A percentile compares a stretch with the other conserved stretches of the same genome.
These are phyloP conservation scores for Zootoca vivipara DNA, from an alignment of 2,113 vertebrate species.

Conservation along the genomic window DNA sequence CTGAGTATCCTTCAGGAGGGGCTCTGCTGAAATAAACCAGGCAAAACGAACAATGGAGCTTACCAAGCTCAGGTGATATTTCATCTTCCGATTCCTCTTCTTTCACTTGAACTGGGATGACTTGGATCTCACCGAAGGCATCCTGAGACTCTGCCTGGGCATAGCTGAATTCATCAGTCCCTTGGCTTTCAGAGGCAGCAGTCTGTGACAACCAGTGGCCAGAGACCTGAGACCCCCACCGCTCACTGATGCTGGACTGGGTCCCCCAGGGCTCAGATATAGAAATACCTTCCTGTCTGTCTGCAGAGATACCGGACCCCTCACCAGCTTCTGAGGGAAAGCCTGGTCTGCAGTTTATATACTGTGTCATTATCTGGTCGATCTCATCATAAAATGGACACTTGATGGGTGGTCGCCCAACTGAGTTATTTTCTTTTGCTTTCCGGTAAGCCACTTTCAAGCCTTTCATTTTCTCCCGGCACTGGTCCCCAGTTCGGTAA, in stretches of 20 bases:
- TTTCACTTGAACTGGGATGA: slow-evolving; percentile 33
- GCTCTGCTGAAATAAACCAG: neutral
- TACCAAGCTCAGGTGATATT: slow-evolving; percentile 29
- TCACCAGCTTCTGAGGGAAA: slow-evolving; percentile 20
- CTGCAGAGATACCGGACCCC: neutral
- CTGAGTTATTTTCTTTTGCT: slow-evolving; percentile 29
- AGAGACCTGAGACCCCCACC: slow-evolving; percentile 2
- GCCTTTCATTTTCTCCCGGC: slow-evolving; percentile 40
- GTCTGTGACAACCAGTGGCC: slow-evolving; percentile 14
- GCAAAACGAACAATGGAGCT: neutral
- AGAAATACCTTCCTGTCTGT: slow-evolving; percentile 11
- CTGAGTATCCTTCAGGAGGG: neutral
- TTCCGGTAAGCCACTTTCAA: slow-evolving; percentile 41
- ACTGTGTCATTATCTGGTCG: slow-evolving; percentile 36
- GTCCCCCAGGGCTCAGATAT: slow-evolving; percentile 9
- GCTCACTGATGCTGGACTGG: slow-evolving; percentile 11
- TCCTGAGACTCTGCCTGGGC: slow-evolving; percentile 15
- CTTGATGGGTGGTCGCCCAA: slow-evolving; percentile 28
- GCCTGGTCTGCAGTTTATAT: slow-evolving; percentile 20
- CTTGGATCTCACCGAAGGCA: slow-evolving; percentile 26
- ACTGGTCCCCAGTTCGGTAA: slow-evolving; percentile 36
- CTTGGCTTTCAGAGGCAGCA: slow-evolving; percentile 26
- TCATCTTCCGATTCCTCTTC: slow-evolving; percentile 31
- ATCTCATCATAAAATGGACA: slow-evolving; percentile 43
- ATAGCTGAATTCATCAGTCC: slow-evolving; percentile 23